Base-by-base conservation (phyloP, 2,888 invertebrate species). In the Trissolcus japonicus region DNA sequence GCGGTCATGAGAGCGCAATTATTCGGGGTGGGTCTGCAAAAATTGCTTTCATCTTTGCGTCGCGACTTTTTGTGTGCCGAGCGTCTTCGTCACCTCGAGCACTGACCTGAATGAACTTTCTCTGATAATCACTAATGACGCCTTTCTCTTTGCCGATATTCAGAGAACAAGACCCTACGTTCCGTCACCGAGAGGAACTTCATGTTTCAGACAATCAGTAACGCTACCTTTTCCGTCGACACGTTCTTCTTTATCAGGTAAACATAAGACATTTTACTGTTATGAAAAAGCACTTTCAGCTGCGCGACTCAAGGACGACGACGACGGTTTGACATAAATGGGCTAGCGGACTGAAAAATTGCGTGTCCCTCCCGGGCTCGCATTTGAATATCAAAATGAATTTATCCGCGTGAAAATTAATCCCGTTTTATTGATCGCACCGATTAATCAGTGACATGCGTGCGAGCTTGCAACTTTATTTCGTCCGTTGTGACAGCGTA, bases 191-290 rank as follows among this genome's bases (percentile, higher is more conserved):
- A 95, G 87, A 91, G 94, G 67, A 93, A 93, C 82, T 93, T 94
- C 87, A 91, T 94, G 89, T 96, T 95, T 89, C 95, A 96, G 88
- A 93, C 95, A 0, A 93, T 96, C 72, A 94, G 95, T 72, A 96
- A 96, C 88, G 96, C 95, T 0, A 94, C 95, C 6, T 95, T 94
- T 86, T 95, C 95, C 56, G 96, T 96, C 51, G 96, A 96, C 85
- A 95, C 95, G 4, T 96, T 96, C 90, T 96, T 95, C 90, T 95
- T 95, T 83, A 95, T 96, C 80, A 95, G 95, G 94, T 95, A 85
- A 86, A 83, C 61, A 46, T 46, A 56, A 50, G 41, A 68, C 57
- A n/a, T 48, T 71, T 68, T 43, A 46, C 43, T 54, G 17, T 43
- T 40, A 63, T 21, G 53, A 55, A 53, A 17, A 59, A 54, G 43